Conservation (phyloP, 2,113 vertebrate genomes). For the Forbesichthys agassizii region DNA sequence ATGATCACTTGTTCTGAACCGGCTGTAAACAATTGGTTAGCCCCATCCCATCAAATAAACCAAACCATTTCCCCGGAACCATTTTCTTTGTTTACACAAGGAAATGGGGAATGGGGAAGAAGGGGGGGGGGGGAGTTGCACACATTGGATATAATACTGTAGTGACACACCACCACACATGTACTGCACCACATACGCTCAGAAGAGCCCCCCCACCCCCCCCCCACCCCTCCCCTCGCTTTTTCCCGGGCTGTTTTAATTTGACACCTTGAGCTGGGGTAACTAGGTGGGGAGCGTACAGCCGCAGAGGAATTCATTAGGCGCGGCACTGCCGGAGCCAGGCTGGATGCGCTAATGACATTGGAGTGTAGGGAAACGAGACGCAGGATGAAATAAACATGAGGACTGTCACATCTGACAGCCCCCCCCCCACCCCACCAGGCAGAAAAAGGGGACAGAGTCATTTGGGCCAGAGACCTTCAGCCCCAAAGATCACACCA, state of each 20-base stretch:
- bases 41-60: slow-evolving; percentile 2
- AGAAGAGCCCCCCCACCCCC: slow-evolving; percentile 1
- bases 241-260: slow-evolving; percentile 87
- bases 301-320: slow-evolving; percentile 98
- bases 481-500: slow-evolving; percentile 80
- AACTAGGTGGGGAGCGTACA: slow-evolving; percentile 82
- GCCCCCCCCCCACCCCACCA: slow-evolving; percentile 52
- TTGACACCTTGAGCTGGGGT: slow-evolving; percentile 97
- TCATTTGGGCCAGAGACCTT: slow-evolving; percentile 86
- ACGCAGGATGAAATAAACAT: slow-evolving; percentile 98
- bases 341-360: slow-evolving; percentile 93
- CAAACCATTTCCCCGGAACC: slow-evolving; percentile 14
- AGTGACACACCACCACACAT: slow-evolving; percentile 36
- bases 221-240: slow-evolving; percentile 33
- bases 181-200: background rate
- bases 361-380: slow-evolving; percentile 92
- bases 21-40: background rate
- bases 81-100: slow-evolving; percentile 27
- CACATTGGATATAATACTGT: background rate
- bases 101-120: slow-evolving; percentile 15
- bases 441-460: slow-evolving; percentile 85
- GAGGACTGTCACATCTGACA: slow-evolving; percentile 94
- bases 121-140: too few species aligned
- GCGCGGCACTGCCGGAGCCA: slow-evolving; percentile 88
- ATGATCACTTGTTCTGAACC: background rate